Conservation (phyloP, 2,797 vertebrate genomes). For the Melanotaenia pygmaea region DNA sequence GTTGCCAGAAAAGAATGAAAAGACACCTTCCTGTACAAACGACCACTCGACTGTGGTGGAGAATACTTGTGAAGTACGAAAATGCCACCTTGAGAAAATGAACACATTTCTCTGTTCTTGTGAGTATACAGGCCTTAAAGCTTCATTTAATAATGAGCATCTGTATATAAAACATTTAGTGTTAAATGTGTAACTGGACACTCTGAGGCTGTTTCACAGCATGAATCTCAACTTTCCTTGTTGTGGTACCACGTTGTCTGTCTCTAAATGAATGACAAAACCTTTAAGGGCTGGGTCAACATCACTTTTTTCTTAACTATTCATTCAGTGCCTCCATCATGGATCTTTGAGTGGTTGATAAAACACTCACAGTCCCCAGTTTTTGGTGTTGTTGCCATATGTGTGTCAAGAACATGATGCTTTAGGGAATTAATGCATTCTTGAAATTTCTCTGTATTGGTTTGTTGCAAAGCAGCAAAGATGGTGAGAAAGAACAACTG, state of each 20-base stretch:
- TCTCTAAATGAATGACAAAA: slow-evolving; percentile 33
- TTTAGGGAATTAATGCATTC: slow-evolving; percentile 74
- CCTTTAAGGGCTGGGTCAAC: slow-evolving; percentile 38
- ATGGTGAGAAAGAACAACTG: slow-evolving; percentile 24
- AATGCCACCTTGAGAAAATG: no score
- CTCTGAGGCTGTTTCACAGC: not conserved
- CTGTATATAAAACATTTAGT: not conserved
- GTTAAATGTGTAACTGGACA: not conserved
- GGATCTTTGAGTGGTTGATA: slow-evolving; percentile 44
- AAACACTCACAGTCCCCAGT: slow-evolving; percentile 64
- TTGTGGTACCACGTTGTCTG: slow-evolving; percentile 34
- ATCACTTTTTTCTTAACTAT: slow-evolving; percentile 53
- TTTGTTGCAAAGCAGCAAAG: slow-evolving; percentile 11
- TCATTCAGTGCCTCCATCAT: slow-evolving; percentile 51
- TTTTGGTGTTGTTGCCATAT: slow-evolving; percentile 74
- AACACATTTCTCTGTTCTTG: no score
- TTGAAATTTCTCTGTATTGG: slow-evolving; percentile 65
- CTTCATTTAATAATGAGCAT: not conserved
- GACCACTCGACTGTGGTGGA: no score
- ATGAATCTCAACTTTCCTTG: not conserved
- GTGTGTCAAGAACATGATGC: slow-evolving; percentile 74
- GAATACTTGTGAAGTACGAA: no score
- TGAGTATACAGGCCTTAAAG: no score
- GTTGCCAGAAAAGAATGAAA: no score
- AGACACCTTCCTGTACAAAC: no score